Base-by-base conservation (phyloP, 2,888 invertebrate genomes). In the Crematogaster levior region DNA sequence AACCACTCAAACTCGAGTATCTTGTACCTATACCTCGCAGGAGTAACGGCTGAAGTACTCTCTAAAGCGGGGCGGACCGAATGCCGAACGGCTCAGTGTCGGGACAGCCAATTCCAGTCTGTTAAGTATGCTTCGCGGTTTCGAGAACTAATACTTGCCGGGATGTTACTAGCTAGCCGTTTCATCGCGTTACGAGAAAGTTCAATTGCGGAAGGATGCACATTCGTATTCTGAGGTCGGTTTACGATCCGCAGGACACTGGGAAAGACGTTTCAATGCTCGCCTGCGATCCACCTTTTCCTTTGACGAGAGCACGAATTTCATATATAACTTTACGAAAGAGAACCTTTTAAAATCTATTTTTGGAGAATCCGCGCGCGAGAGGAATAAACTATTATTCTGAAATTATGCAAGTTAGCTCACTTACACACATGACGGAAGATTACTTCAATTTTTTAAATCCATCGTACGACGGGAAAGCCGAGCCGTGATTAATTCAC, bases 91-190 rank as follows among this genome's bases (percentile, higher is more conserved):
- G 89, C 82, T 87, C 83, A 77, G 84, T 82, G 86, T 88, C 88
- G 86, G 81, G 86, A 85, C 88, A 86, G 84, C 88, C 88, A 86
- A 88, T 88, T 88, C 85, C 83, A 88, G 81, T 81, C 88, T 48
- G 85, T 88, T 81, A 88, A 88, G 88, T 86, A 88, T 88, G 85
- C 88, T 86, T 83, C 82, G 88, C 81, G 87, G 85, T 88, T n/a
- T 80, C 77, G 75, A 81, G 88, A 84, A 88, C 86, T 88, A 86
- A 88, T 88, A 86, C 86, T 84, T 58, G 73, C 30, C 72, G 81
- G 81, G 82, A 88, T 80, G 86, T 81, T 85, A 72, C 75, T 75
- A 80, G 86, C 80, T 81, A 63, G 75, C 81, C 68, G 56, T 79
- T 43, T 70, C 70, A 18, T 68, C 77, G 56, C 56, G 70, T 43